Base-by-base conservation (phyloP, 1,140 invertebrate species). In the Solenopsis fugax region DNA sequence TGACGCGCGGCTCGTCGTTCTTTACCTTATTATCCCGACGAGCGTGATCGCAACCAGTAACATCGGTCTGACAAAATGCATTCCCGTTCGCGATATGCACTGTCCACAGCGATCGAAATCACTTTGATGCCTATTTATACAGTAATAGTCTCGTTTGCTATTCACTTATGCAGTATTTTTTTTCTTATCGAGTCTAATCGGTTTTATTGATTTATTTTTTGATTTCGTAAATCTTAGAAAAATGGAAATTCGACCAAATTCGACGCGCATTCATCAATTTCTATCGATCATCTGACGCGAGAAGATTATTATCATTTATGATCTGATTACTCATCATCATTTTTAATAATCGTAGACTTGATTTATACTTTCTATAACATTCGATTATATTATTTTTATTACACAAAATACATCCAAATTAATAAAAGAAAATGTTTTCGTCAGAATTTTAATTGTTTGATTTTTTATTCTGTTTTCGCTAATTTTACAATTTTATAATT, bases 11-110 rank as follows among this genome's bases (percentile, higher is more conserved):
- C 52, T 48, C 56, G 60, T 45, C 50, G 77, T 62, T 80, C 71
- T 62, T 80, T 64, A 41, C 64, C 64, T 86, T 69, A 80, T 60
- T 56, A 80, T 86, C 67, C n/a, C 58, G 75, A n/a, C 58, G 75
- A 62, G 58, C 13, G 37, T 16, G 75, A 50, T 78, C 58, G 75
- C 58, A 64, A 78, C 75, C 58, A 64, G 58, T 64, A 78, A 78
- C 75, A 78, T 58, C 75, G 58, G 75, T 78, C 75, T 34, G 75
- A 80, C 65, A 67, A 80, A 80, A 67, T 10, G 37, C 76, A 37
- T 37, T 80, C 21, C 45, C 48, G 45, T 29, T 78, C 58, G 76
- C 45, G 60, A 78, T n/a, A n/a, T 67, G 37, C 76, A 16, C 16
- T 34, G 29, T 13, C 12, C 13, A 45, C 29, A 34, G 76, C 54